Evolutionary conservation across 2,113 vertebrate genomes (phyloP), one percentile per base, ranked within the genome.

Genomic region (Otolemur garnettii): DNA sequence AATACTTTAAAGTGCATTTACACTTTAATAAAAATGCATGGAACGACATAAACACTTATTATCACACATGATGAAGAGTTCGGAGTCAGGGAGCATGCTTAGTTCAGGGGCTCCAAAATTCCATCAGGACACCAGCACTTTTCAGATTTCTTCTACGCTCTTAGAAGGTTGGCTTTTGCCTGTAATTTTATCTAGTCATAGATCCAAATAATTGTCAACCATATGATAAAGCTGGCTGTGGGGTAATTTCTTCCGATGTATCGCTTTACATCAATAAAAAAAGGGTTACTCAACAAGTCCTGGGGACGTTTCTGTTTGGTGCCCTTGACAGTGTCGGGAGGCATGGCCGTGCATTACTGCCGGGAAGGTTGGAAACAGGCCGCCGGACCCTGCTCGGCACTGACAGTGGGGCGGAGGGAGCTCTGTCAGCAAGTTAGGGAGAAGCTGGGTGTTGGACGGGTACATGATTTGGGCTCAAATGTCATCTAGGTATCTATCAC

Each of bases 291-390:
- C 74, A 77, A 66, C 15, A 42, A 80, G 22, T 42, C 10, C 11
- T 22, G 2, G 5, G 11, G 45, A 30, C 18, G 15, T 26, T 19
- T 6, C 13, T 4, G 42, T 69, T 13, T 26, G 26, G 4, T 55
- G 2, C 4, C 28, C 33, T 18, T 55, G 42, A 2, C 1, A 2
- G 35, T 35, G 5, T 15, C 33, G 18, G 30, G 9, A 30, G 28
- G n/a, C 38, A 13, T 45, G n/a, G 2, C 26, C 42, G 17, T 15
- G 10, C 21, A 24, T 30, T 6, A n/a, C 30, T 64, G 2, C 28
- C 68, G 38, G n/a, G 18, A 11, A 28, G 7, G 4, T 13, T 17
- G 15, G 55, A 55, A 15, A 55, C 55, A 55, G 55, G 19, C 30
- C 4, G 1, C 9, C 7, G 14, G 45, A 42, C 11, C 53, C 18